Percentiles rank a stretch among this genome's conserved stretches.
Evolutionary conservation across 2,113 vertebrate species (phyloP).

Genomic region (Prunella fulvescens): DNA sequence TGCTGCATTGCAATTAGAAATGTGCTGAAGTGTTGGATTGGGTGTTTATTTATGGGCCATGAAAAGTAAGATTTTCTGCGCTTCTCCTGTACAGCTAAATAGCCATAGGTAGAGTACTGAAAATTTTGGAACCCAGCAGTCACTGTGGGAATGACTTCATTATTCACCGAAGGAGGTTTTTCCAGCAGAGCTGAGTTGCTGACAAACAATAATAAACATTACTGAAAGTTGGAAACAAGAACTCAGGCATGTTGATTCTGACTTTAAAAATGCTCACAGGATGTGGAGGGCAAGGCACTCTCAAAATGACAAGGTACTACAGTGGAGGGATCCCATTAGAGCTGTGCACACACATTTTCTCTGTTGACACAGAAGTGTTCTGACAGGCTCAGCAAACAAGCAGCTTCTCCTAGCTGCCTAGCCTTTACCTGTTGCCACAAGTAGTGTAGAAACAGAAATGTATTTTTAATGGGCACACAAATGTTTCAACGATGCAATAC

Average conservation of each 20-base stretch:
- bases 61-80: conserved; percentile 56
- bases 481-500: not conserved
- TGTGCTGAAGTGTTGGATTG: conserved; percentile 65
- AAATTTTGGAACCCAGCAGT: conserved; percentile 62
- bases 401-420: not conserved
- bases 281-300: conserved; percentile 12
- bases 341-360: conserved; percentile 43
- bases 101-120: conserved; percentile 58
- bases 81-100: conserved; percentile 56
- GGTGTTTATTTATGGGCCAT: conserved; percentile 67
- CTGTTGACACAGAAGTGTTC: conserved; percentile 42
- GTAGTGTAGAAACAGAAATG: not conserved
- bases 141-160: conserved; percentile 60
- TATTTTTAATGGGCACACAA: not conserved
- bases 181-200: conserved; percentile 49
- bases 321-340: conserved; percentile 36
- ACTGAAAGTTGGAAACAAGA: conserved; percentile 53
- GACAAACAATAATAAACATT: conserved; percentile 58
- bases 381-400: conserved; percentile 23
- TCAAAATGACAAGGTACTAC: conserved; percentile 20
- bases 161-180: conserved; percentile 47
- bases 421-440: conserved; percentile 8
- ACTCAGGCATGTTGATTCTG: conserved; percentile 28
- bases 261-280: conserved; percentile 4
- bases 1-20: conserved; percentile 68